Conservation (phyloP, 2,888 invertebrate genomes). For the Drosophila siamana region DNA sequence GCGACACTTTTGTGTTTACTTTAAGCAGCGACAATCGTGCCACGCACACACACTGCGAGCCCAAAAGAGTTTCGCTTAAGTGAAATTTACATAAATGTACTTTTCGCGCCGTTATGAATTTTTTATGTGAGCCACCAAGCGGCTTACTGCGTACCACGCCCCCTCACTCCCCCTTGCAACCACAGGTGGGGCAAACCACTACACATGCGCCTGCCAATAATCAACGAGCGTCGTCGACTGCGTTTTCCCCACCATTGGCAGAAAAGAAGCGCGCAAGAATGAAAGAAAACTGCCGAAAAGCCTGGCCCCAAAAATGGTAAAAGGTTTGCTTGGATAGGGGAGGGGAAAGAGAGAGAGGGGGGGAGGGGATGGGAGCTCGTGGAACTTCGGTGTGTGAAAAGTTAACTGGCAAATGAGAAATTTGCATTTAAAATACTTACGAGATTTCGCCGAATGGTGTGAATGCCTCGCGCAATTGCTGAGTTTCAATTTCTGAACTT, state of each 20-base stretch:
- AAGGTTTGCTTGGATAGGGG: too few relatives aligned
- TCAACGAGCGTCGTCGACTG: slow-evolving; percentile 41
- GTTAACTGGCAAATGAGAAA: slow-evolving; percentile 61
- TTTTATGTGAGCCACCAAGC: slow-evolving; percentile 60
- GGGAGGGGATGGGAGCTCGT: not conserved
- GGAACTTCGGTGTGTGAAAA: slow-evolving; percentile 29
- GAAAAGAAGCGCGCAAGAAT: too few relatives aligned
- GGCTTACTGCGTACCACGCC: slow-evolving; percentile 26
- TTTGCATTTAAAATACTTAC: slow-evolving; percentile 88
- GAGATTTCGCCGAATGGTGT: slow-evolving; percentile 99
- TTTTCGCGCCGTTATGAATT: slow-evolving; percentile 66
- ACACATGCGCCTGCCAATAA: slow-evolving; percentile 68
- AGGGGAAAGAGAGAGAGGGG: too few relatives aligned
- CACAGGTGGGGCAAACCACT: slow-evolving; percentile 16
- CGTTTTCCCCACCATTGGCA: slow-evolving; percentile 10
- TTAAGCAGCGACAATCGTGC: slow-evolving; percentile 25
- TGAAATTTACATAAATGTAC: slow-evolving; percentile 77
- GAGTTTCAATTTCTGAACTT: slow-evolving; percentile 99
- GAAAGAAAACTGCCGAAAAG: slow-evolving; percentile 9
- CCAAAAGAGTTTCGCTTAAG: slow-evolving; percentile 69
- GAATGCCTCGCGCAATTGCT: slow-evolving; percentile 98
- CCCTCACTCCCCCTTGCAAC: not conserved
- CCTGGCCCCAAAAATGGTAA: slow-evolving; percentile 1
- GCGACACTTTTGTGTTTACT: slow-evolving; percentile 50
- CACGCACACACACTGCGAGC: slow-evolving; percentile 49